phyloP scores from a whole-genome alignment of 2,888 invertebrate species.

The Anticlea derivata region DNA sequence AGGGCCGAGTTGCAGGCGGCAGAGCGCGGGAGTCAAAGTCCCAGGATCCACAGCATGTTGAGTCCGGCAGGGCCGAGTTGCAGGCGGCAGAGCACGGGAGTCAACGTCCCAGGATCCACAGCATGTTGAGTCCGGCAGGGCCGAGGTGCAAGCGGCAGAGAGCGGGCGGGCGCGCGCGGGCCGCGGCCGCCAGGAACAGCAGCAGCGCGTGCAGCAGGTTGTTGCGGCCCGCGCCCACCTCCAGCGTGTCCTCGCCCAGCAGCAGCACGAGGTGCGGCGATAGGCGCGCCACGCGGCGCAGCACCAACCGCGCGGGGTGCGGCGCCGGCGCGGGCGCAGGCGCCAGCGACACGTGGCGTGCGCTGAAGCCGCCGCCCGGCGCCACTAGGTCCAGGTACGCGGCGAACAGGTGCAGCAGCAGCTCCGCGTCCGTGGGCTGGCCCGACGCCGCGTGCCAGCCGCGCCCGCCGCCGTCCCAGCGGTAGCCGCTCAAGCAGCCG shows the following conservation, averaged over 20 bases:
- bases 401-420: conserved; percentile 93
- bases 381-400: conserved; percentile 91
- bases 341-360: conserved; percentile 32
- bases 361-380: conserved; percentile 69
- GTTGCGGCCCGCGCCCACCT: conserved; percentile 86
- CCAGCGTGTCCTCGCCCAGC: conserved; percentile 71
- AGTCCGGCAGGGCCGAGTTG: conserved; percentile 79
- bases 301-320: conserved; percentile 77
- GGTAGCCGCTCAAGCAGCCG: conserved; percentile 94
- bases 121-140: conserved; percentile 87
- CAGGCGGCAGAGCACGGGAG: conserved; percentile 64
- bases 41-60: conserved; percentile 93
- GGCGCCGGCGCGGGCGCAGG: conserved; percentile 85
- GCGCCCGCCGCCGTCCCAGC: conserved; percentile 93
- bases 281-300: conserved; percentile 84
- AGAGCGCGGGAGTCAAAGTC: conserved; percentile 73
- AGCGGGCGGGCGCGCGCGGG: conserved; percentile 85
- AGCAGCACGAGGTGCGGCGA: conserved; percentile 90
- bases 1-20: conserved; percentile 65
- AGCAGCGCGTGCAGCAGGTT: conserved; percentile 94
- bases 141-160: conserved; percentile 65
- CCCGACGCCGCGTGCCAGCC: conserved; percentile 88
- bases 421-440: conserved; percentile 93
- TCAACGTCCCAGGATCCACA: conserved; percentile 89
- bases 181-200: conserved; percentile 90